phyloP scores from a whole-genome alignment of 2,888 invertebrate species.

The Bimastos eiseni region DNA sequence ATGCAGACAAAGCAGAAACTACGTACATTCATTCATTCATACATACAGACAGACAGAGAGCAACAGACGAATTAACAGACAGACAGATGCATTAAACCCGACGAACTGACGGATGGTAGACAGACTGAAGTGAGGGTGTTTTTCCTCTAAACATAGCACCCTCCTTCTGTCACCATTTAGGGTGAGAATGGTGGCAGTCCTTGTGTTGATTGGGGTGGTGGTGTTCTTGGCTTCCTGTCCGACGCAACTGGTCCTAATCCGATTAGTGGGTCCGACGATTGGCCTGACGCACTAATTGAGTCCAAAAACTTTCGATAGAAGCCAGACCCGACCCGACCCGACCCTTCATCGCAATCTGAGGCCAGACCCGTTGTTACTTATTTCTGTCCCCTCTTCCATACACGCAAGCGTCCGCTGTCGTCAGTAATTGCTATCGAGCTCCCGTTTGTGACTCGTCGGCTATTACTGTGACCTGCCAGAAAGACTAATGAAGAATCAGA shows the following conservation, averaged over 20 bases:
- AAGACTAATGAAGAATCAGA: not conserved
- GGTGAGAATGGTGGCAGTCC: not conserved
- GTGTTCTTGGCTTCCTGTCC: not conserved
- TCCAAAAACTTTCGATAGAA: not conserved
- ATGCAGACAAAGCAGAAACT: no score
- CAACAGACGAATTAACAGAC: not conserved
- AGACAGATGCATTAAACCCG: not conserved
- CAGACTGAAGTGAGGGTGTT: not conserved
- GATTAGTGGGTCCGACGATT: slow-evolving; percentile 4
- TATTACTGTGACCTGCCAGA: not conserved
- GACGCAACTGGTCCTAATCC: not conserved
- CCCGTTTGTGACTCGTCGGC: not conserved
- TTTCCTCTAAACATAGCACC: not conserved
- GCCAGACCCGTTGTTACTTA: not conserved
- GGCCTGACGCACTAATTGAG: not conserved
- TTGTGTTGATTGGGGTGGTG: not conserved
- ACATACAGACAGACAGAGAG: not conserved
- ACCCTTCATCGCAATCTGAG: no score
- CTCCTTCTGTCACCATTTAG: not conserved
- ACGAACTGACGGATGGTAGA: not conserved
- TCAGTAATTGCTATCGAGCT: not conserved
- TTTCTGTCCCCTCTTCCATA: not conserved
- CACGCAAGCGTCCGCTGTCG: not conserved
- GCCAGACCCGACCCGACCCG: not conserved
- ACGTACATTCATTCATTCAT: no score